These are phyloP conservation scores for Tetrax tetrax DNA, from an alignment of 2,113 vertebrate genomes.

Conservation along the genomic window DNA sequence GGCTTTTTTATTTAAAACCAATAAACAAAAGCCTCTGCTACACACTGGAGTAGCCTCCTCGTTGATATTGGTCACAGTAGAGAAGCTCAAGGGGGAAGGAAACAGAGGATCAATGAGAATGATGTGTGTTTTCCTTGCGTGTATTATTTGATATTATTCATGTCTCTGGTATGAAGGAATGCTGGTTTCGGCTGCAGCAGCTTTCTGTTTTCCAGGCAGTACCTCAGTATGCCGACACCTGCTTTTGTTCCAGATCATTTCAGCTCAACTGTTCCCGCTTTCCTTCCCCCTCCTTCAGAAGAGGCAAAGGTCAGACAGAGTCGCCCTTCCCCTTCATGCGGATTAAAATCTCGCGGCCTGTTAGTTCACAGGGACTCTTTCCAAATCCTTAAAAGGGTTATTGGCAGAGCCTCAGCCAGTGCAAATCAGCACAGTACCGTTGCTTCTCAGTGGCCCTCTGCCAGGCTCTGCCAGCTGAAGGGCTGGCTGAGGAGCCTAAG, in stretches of 20 bases:
- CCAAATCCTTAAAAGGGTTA: conserved; percentile 57
- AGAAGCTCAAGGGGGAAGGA: background rate
- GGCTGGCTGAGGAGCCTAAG: background rate
- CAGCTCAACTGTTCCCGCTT: rapidly evolving
- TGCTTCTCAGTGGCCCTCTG: background rate
- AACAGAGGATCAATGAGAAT: background rate
- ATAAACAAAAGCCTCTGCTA: background rate
- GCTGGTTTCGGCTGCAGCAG: background rate
- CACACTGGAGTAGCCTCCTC: background rate
- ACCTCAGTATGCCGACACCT: background rate
- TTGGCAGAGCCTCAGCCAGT: conserved; percentile 26
- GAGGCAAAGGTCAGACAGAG: background rate
- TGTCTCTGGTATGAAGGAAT: background rate
- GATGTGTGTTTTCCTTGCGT: background rate
- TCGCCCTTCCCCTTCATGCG: background rate
- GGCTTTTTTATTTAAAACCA: background rate
- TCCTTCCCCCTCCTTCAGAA: background rate
- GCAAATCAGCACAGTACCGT: background rate
- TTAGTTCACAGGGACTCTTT: conserved; percentile 27
- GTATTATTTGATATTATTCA: background rate
- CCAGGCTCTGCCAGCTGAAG: background rate
- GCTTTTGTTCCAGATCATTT: conserved; percentile 12
- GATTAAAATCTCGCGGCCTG: conserved; percentile 9
- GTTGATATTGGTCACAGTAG: background rate
- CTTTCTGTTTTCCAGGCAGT: background rate